Evolutionary conservation across 2,888 invertebrate species (phyloP), one percentile per base, ranked within the genome.

Genomic region (Cantharis lateralis): DNA sequence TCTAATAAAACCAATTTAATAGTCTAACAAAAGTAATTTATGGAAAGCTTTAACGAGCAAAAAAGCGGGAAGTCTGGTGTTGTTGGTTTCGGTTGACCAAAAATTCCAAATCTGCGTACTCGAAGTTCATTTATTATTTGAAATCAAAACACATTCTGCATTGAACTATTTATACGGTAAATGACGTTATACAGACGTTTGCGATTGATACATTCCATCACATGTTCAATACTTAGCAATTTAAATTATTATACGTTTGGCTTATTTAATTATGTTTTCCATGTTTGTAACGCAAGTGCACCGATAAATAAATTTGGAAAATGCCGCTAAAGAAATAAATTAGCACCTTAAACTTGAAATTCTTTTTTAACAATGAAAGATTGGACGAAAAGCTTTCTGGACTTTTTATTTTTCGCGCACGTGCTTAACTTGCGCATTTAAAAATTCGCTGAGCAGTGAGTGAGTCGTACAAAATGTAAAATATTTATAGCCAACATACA

Each of bases 401-500:
- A 16, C 13, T 26, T n/a, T 16, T 62, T 68, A 69, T 70, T 75
- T 68, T 68, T n/a, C 64, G 18, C 71, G 75, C 77, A 74, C 76
- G 74, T 76, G 74, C 74, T 66, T 15, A 24, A 74, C 74, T 76
- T 66, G 61, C 64, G 70, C n/a, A 15, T 20, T 66, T 62, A 75
- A 75, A 77, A 78, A 78, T 75, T 75, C 69, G 77, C 78, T 68
- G 74, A 78, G 71, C 66, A 78, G 64, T 72, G 48, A 62, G 48
- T 69, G 64, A 62, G 48, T 71, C 73, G 72, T 74, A 66, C 77
- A 63, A 79, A 66, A 80, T 71, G 77, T 68, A 77, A 79, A 78
- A 80, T 79, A 80, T 80, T 80, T 78, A 72, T 80, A 80, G 80
- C 62, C 48, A 73, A 62, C 73, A 69, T 62, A 74, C 68, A 68